Conservation (phyloP, 2,888 invertebrate species). For the Bombylius major region DNA sequence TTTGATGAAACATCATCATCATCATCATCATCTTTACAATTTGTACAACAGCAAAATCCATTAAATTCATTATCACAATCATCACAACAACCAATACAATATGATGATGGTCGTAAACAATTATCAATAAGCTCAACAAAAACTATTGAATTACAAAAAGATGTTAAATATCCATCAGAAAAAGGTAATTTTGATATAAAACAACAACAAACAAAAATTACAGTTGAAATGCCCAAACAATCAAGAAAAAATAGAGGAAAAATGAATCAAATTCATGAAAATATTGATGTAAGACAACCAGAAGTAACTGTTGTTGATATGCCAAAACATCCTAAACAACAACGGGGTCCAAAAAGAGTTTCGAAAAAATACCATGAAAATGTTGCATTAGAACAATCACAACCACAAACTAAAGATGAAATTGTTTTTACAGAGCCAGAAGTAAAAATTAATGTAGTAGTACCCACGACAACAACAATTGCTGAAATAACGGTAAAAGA, state of each 20-base stretch:
- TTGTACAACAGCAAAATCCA: neutral
- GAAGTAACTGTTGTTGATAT: too few relatives aligned
- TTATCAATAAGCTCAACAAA: neutral
- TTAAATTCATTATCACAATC: neutral
- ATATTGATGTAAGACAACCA: too few relatives aligned
- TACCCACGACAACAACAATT: neutral
- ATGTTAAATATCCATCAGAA: neutral
- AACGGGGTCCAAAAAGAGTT: too few relatives aligned
- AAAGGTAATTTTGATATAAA: neutral
- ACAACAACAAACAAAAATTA: too few relatives aligned
- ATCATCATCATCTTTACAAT: slow-evolving; percentile 8
- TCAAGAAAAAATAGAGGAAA: too few relatives aligned
- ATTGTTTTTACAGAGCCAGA: slow-evolving; percentile 6
- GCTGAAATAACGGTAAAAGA: neutral
- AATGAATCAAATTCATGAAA: too few relatives aligned
- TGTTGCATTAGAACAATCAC: slow-evolving; percentile 1
- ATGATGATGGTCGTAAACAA: neutral
- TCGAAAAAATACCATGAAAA: neutral
- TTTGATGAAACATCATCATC: slow-evolving; percentile 15
- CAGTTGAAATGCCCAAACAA: too few relatives aligned
- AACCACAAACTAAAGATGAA: slow-evolving; percentile 1
- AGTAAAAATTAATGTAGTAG: neutral
- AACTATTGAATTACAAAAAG: slow-evolving; percentile 9
- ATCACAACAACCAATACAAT: neutral
- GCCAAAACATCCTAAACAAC: too few relatives aligned